A percentile compares a stretch with the other conserved stretches of the same genome.
phyloP scores from a whole-genome alignment of 1,140 invertebrate species.

The Hylaeus anthracinus region DNA sequence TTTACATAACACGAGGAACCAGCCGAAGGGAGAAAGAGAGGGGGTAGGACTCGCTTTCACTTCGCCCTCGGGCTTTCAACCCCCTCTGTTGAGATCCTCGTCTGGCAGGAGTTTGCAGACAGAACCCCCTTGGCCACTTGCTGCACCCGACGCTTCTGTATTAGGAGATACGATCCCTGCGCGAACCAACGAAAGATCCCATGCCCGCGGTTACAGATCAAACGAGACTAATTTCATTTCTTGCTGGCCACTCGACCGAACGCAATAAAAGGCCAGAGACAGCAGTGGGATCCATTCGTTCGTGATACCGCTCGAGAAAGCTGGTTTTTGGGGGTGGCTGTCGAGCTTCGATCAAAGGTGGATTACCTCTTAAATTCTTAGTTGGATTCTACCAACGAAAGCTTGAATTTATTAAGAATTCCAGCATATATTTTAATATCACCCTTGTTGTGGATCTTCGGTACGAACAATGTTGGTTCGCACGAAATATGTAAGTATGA shows the following conservation, averaged over 20 bases:
- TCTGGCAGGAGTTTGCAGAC: slow-evolving; percentile 60
- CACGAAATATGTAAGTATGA: too few relatives aligned
- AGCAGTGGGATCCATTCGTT: slow-evolving; percentile 11
- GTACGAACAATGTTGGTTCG: too few relatives aligned
- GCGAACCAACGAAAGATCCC: slow-evolving; percentile 45
- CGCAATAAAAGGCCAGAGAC: slow-evolving; percentile 54
- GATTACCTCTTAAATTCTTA: too few relatives aligned
- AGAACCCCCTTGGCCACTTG: slow-evolving; percentile 56
- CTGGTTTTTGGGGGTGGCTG: not conserved
- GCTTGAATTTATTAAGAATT: too few relatives aligned
- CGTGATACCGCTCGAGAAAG: not conserved
- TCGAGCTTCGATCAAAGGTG: too few relatives aligned
- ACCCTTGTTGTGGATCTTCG: too few relatives aligned
- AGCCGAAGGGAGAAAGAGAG: not conserved
- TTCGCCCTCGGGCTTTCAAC: slow-evolving; percentile 26
- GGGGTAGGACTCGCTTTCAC: slow-evolving; percentile 39
- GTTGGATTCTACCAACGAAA: too few relatives aligned
- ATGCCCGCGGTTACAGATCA: slow-evolving; percentile 36
- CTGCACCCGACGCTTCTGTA: slow-evolving; percentile 41
- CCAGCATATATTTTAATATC: too few relatives aligned
- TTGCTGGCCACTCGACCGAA: slow-evolving; percentile 48
- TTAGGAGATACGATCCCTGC: slow-evolving; percentile 37
- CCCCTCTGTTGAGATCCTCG: slow-evolving; percentile 19
- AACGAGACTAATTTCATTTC: slow-evolving; percentile 62
- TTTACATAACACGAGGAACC: slow-evolving; percentile 58